phyloP scores from a whole-genome alignment of 2,888 invertebrate genomes.

The Empis stercorea region DNA sequence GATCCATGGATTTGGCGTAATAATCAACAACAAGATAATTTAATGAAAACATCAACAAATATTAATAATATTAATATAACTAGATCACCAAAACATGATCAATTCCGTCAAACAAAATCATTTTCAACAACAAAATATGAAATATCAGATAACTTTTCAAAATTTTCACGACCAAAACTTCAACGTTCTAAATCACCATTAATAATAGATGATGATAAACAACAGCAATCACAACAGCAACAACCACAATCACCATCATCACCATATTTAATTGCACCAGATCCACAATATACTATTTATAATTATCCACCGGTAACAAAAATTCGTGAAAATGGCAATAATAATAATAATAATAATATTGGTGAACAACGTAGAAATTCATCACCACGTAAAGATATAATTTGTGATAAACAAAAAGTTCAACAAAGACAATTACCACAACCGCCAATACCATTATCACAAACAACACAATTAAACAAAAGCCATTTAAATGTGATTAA shows the following conservation, averaged over 20 bases:
- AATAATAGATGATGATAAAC: slow-evolving; percentile 17
- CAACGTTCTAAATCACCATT: slow-evolving; percentile 21
- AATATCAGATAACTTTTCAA: slow-evolving; percentile 10
- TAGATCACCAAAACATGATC: slow-evolving; percentile 16
- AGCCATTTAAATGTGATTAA: slow-evolving; percentile 23
- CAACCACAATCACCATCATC: slow-evolving; percentile 18
- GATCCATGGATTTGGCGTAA: slow-evolving; percentile 30
- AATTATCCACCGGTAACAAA: slow-evolving; percentile 12
- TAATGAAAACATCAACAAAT: slow-evolving; percentile 2
- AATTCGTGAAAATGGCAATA: not conserved
- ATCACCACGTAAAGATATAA: slow-evolving; percentile 10
- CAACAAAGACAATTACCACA: slow-evolving; percentile 5
- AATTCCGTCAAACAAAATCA: slow-evolving; percentile 22
- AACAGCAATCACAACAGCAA: slow-evolving; percentile 8
- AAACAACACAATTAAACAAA: slow-evolving; percentile 14
- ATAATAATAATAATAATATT: not conserved
- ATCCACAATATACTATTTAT: slow-evolving; percentile 11
- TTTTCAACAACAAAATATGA: slow-evolving; percentile 22
- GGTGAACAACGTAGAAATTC: slow-evolving; percentile 1
- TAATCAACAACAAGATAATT: slow-evolving; percentile 3
- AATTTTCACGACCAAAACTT: slow-evolving; percentile 19
- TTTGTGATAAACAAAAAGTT: slow-evolving; percentile 3
- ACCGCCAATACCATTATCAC: slow-evolving; percentile 4
- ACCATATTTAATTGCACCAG: slow-evolving; percentile 17
- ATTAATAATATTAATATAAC: slow-evolving; percentile 8